These are phyloP conservation scores for Drosophila putrida DNA, from an alignment of 2,888 invertebrate species.

Conservation along the genomic window DNA sequence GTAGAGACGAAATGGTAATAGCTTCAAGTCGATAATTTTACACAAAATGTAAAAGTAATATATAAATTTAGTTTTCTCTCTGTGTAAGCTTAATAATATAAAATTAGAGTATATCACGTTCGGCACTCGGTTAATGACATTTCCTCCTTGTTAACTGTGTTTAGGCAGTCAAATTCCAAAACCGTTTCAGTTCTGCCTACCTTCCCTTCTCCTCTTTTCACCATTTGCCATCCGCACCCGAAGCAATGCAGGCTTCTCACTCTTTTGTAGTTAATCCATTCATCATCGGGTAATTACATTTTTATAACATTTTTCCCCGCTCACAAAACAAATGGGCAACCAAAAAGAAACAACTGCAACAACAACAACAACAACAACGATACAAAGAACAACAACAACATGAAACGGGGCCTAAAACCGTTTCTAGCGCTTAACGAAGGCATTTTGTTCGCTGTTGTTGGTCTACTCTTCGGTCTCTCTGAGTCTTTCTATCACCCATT, in stretches of 20 bases:
- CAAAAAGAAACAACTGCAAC: conserved; percentile 53
- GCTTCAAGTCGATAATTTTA: neutral
- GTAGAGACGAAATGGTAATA: neutral
- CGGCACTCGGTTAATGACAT: conserved; percentile 22
- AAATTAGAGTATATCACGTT: conserved; percentile 40
- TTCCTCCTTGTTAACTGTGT: conserved; percentile 57
- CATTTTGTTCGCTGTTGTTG: conserved; percentile 75
- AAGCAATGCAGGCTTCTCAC: conserved; percentile 70
- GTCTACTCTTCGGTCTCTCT: conserved; percentile 42
- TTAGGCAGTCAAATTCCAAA: conserved; percentile 58
- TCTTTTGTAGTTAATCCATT: conserved; percentile 80
- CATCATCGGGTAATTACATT: conserved; percentile 81
- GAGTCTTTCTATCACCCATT: conserved; percentile 68
- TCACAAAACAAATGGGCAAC: conserved; percentile 75
- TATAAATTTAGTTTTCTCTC: neutral
- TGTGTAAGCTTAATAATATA: neutral
- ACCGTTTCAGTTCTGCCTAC: conserved; percentile 49
- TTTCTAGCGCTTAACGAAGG: conserved; percentile 77
- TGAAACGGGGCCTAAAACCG: conserved; percentile 66
- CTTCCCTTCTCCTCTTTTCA: neutral
- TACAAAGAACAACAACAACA: conserved; percentile 45
- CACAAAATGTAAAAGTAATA: too few relatives aligned
- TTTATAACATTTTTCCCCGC: conserved; percentile 78
- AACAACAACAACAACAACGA: conserved; percentile 26
- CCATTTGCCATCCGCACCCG: conserved; percentile 61